Base-by-base conservation (phyloP, 1,140 invertebrate genomes). In the Carposina sasakii region DNA sequence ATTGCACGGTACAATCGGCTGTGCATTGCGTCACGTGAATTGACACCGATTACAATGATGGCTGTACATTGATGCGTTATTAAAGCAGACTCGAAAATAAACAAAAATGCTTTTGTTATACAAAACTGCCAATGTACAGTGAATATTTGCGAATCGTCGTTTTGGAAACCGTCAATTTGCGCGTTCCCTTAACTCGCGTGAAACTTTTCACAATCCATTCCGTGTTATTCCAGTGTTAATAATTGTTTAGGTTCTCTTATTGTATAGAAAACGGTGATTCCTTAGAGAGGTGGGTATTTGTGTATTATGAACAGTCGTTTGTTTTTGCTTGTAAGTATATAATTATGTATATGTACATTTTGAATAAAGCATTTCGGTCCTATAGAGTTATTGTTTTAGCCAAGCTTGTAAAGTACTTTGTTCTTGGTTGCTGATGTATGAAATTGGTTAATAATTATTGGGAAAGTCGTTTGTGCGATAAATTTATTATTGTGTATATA, bases 311-410 rank as follows among this genome's bases (percentile, higher is more conserved):
- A n/a, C 60, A 63, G 56, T 55, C 61, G 67, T 75, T 62, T 64
- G 66, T 76, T 71, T 62, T 69, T 58, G 70, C 70, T 68, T 82
- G 78, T 82, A 79, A 79, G 72, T 78, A 58, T 50, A 76, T 54
- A 68, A 74, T 68, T 76, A 70, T n/a, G n/a, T n/a, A n/a, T 76
- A 75, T 82, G 78, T 79, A 82, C 51, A 79, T 82, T 82, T 78
- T 79, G 76, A 77, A 76, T 57, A 74, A 67, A 65, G 43, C 22
- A 28, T 46, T 48, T 52, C 21, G 57, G 39, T 65, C 55, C 50
- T 63, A 52, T 52, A 44, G 28, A 54, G 58, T 70, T 53, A 55
- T 71, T 68, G 57, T 63, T 76, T 70, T 67, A 65, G 52, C 51
- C n/a, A 52, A 52, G 63, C 62, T 70, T 77, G 68, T 75, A 74